phyloP scores from a whole-genome alignment of 2,113 vertebrate species.

The Copsychus sechellarum region DNA sequence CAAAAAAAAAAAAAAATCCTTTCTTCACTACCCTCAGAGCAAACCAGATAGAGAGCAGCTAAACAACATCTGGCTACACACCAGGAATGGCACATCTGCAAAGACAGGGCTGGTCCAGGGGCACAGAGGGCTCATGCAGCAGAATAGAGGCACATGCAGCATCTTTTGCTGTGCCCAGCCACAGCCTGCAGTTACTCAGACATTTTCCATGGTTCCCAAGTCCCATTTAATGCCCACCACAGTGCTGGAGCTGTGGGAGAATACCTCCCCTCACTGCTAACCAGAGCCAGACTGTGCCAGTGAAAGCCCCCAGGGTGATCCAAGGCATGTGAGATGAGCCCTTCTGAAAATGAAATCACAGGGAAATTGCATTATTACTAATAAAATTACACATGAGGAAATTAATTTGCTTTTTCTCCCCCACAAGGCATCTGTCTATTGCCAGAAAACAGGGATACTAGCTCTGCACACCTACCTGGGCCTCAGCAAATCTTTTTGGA shows the following conservation, averaged over 20 bases:
- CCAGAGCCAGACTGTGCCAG: not conserved
- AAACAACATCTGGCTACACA: not conserved
- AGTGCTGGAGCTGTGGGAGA: fast-evolving
- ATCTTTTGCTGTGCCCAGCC: not conserved
- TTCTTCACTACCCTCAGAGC: not conserved
- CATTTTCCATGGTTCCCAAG: not conserved
- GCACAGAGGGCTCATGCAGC: not conserved
- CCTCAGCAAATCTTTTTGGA: not conserved
- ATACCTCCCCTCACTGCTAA: not conserved
- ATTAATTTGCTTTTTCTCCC: not conserved
- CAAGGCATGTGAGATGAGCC: not conserved
- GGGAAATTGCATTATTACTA: not conserved
- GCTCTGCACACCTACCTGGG: not conserved
- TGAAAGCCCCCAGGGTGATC: not conserved
- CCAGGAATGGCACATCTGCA: not conserved
- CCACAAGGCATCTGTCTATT: not conserved
- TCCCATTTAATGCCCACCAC: not conserved
- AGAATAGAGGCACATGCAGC: not conserved
- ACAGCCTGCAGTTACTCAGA: not conserved
- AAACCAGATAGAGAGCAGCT: not conserved
- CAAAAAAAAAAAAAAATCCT: not conserved
- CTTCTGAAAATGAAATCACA: not conserved
- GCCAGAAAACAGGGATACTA: not conserved
- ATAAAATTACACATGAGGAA: not conserved
- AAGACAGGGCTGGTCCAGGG: not conserved